A percentile compares a stretch with the other conserved stretches of the same genome.
Evolutionary conservation across 2,113 vertebrate genomes (phyloP).

Genomic region (Etheostoma cragini): DNA sequence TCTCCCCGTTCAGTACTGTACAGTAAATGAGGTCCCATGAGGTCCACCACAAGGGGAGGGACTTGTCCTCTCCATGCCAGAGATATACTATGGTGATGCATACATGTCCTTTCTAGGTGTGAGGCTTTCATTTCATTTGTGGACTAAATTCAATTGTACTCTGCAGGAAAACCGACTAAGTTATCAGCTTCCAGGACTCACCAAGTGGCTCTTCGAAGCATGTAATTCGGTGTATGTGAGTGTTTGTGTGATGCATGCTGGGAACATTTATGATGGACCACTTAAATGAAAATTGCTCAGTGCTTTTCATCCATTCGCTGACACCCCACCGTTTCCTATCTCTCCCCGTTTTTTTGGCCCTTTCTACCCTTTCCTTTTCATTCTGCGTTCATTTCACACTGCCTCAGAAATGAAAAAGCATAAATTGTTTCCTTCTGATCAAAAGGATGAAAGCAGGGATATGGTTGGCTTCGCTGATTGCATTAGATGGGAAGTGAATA

Average conservation of each 20-base stretch:
- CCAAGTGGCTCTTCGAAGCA: conserved; percentile 14
- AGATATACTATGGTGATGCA: neutral
- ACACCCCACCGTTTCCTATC: conserved; percentile 40
- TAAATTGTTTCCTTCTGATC: conserved; percentile 67
- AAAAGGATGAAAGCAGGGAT: conserved; percentile 68
- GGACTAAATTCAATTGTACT: conserved; percentile 26
- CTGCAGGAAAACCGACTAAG: neutral
- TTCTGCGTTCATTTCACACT: conserved; percentile 55
- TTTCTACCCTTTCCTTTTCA: conserved; percentile 43
- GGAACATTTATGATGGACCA: conserved; percentile 57
- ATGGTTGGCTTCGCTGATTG: conserved; percentile 55
- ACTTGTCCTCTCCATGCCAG: neutral
- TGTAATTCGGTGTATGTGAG: conserved; percentile 16
- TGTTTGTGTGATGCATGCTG: conserved; percentile 17
- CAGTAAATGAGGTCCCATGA: too few species aligned
- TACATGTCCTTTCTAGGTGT: neutral
- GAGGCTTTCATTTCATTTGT: conserved; percentile 13
- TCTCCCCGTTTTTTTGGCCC: conserved; percentile 50
- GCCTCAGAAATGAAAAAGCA: conserved; percentile 61
- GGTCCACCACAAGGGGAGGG: too few species aligned
- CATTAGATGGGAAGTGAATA: conserved; percentile 59
- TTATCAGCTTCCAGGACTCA: conserved; percentile 8
- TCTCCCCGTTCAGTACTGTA: too few species aligned
- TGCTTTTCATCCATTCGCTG: conserved; percentile 54
- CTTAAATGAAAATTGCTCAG: conserved; percentile 63